These are phyloP conservation scores for Anhinga anhinga DNA, from an alignment of 2,113 vertebrate genomes.

Conservation along the genomic window DNA sequence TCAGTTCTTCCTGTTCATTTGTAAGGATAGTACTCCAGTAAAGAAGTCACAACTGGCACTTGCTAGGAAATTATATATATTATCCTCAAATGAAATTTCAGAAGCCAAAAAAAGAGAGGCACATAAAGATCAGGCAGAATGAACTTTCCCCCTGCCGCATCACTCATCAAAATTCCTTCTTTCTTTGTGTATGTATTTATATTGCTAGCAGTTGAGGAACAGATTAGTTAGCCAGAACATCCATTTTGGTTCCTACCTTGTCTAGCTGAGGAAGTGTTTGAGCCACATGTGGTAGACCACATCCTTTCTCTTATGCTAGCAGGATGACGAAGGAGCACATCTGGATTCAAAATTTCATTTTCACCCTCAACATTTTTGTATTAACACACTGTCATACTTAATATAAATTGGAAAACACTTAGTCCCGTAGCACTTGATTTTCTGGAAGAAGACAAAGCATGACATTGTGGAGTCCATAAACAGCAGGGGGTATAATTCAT, in stretches of 20 bases:
- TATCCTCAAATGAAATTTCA: slow-evolving; percentile 9
- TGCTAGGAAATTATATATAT: not conserved
- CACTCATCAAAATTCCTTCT: not conserved
- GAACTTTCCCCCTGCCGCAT: not conserved
- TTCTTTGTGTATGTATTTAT: not conserved
- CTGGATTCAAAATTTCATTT: slow-evolving; percentile 77
- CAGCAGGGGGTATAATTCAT: slow-evolving; percentile 73
- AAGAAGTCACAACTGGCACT: not conserved
- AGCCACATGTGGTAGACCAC: slow-evolving; percentile 61
- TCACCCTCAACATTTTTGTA: slow-evolving; percentile 68
- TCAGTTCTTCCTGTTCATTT: not conserved
- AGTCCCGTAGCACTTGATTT: slow-evolving; percentile 44
- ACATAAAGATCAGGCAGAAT: not conserved
- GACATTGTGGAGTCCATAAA: slow-evolving; percentile 72
- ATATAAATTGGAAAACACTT: slow-evolving; percentile 69
- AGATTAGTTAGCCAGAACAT: slow-evolving; percentile 42
- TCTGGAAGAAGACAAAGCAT: slow-evolving; percentile 73
- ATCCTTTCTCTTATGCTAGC: slow-evolving; percentile 58
- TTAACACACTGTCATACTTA: slow-evolving; percentile 75
- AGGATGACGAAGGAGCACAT: slow-evolving; percentile 73
- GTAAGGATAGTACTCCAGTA: not conserved
- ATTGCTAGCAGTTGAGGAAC: slow-evolving; percentile 10
- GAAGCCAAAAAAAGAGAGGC: not conserved
- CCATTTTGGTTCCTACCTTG: slow-evolving; percentile 59
- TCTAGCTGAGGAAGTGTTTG: slow-evolving; percentile 58